Base-by-base conservation (phyloP, 1,140 invertebrate species). In the Myzus persicae region DNA sequence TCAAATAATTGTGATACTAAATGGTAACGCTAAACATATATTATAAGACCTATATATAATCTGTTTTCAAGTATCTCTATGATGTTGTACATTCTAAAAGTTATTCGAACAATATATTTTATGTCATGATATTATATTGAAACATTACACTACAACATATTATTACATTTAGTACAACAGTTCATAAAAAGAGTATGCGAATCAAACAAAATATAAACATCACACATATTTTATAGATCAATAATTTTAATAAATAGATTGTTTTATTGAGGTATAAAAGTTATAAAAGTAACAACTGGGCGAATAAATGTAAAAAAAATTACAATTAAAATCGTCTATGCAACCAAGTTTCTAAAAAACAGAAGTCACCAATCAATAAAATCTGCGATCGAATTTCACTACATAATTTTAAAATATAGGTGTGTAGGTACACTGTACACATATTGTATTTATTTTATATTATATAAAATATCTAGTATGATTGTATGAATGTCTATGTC, bases 1-100 rank as follows among this genome's bases (percentile, higher is more conserved):
- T 54, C 46, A 40, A 90, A 90, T 54, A 54, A 90, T 42, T 54
- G 46, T 90, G 40, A 90, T 54, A 54, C 36, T 88, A 51, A 48
- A 48, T 48, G 36, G 18, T 88, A 51, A 48, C n/a, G 5, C 14
- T 46, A 48, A n/a, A 87, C 26, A 44, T 87, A 87, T 87, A 44
- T 42, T 46, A 87, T 31, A n/a, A 84, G 82, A 40, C 40, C 82
- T 42, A 11, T 84, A 9, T 40, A 26, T 26, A 42, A 84, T 42
- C 9, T 40, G 82, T n/a, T 76, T 76, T 76, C 59, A n/a, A 76
- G n/a, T 76, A 76, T 76, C 59, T 76, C 4, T 76, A 18, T 76
- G 14, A 31, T n/a, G n/a, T n/a, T 76, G n/a, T 76, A 76, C 31
- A 36, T 76, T 36, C 59, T 76, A 76, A 76, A n/a, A 76, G 59